phyloP scores from a whole-genome alignment of 53 echinoderm and acorn worm species.

The Paracentrotus lividus region DNA sequence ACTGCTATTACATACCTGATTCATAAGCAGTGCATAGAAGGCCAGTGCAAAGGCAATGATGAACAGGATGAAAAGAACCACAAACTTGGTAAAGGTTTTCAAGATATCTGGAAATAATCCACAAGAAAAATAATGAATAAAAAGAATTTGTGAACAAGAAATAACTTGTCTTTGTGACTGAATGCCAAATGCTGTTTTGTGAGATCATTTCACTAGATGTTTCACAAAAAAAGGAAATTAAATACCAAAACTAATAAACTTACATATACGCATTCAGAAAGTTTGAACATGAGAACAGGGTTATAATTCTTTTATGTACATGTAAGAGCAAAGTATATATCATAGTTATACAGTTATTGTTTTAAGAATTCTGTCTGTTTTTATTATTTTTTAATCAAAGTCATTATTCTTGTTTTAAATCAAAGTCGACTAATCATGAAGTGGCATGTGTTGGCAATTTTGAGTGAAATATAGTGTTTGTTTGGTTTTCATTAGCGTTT shows the following conservation, averaged over 20 bases:
- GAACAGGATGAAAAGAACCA: constrained; percentile 88
- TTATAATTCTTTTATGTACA: no score
- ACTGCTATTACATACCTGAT: constrained; percentile 76
- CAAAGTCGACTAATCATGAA: no score
- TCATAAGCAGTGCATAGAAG: constrained; percentile 90
- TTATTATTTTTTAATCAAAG: neutral
- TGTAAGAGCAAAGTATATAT: no score
- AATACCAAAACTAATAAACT: no score
- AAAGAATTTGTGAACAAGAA: neutral
- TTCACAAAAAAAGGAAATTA: no score
- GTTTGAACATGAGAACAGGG: no score
- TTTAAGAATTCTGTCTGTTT: neutral
- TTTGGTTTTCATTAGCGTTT: no score
- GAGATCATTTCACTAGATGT: neutral
- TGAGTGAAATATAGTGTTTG: no score
- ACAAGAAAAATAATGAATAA: neutral
- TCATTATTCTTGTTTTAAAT: no score
- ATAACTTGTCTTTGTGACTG: neutral
- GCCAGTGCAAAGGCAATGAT: constrained; percentile 91
- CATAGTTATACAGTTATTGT: neutral
- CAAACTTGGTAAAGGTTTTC: constrained; percentile 87
- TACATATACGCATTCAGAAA: no score
- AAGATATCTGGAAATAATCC: constrained; percentile 77
- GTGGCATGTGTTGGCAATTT: no score
- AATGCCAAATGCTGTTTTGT: neutral